Percentiles rank a stretch among this genome's conserved stretches.
phyloP scores from a whole-genome alignment of 2,888 invertebrate species.

The Biston betularia region DNA sequence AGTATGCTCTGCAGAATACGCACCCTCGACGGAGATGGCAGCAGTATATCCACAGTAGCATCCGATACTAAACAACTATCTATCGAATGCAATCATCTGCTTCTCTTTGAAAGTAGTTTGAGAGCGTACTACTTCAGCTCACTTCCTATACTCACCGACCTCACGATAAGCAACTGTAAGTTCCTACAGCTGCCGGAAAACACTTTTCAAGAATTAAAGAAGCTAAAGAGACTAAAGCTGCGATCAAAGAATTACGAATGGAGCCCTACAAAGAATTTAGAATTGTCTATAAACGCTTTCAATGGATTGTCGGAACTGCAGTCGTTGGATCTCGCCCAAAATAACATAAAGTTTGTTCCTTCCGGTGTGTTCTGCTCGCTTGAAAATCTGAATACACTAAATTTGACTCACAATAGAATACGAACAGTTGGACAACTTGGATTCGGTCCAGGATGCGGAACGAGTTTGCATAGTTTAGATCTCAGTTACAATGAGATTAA shows the following conservation, averaged over 20 bases:
- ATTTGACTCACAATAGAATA: constrained; percentile 94
- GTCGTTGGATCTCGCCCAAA: constrained; percentile 92
- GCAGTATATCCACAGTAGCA: constrained; percentile 87
- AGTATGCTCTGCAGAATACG: constrained; percentile 89
- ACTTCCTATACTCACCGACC: constrained; percentile 90
- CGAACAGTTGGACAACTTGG: constrained; percentile 92
- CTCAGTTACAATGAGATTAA: constrained; percentile 93
- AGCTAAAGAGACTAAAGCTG: constrained; percentile 91
- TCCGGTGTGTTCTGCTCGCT: constrained; percentile 92
- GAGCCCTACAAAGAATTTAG: constrained; percentile 91
- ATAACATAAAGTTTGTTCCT: constrained; percentile 93
- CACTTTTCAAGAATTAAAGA: constrained; percentile 92
- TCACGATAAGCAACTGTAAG: constrained; percentile 93
- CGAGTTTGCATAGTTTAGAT: constrained; percentile 91
- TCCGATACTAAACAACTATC: constrained; percentile 90
- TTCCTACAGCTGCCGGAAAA: constrained; percentile 91
- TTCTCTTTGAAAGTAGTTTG: constrained; percentile 92
- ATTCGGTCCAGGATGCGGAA: constrained; percentile 88
- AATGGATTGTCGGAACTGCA: constrained; percentile 93
- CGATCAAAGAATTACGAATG: constrained; percentile 93
- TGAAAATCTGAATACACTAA: constrained; percentile 92
- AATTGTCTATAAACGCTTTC: constrained; percentile 90
- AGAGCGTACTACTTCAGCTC: constrained; percentile 90
- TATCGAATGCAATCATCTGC: constrained; percentile 91
- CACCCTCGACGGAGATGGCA: constrained; percentile 89